Evolutionary conservation across 2,113 vertebrate genomes (phyloP), one percentile per base, ranked within the genome.

Genomic region (Trochalopteron elliotii): DNA sequence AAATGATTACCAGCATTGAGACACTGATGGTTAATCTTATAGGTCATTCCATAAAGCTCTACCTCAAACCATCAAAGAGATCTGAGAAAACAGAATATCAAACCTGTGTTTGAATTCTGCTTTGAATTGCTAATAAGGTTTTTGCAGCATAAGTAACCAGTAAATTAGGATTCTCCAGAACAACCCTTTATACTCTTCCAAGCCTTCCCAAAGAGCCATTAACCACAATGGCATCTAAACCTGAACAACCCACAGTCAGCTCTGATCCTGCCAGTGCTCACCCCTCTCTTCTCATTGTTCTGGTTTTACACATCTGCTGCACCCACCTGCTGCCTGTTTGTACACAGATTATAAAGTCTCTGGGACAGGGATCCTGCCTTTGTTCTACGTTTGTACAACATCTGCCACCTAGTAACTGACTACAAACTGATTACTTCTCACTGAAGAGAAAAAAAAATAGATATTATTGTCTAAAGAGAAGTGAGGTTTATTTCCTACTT

Each of bases 321-420:
- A 53, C 49, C 79, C 89, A 94, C 91, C 95, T 92, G 70, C 91
- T 83, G 57, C 49, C 49, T 86, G 53, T 65, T 96, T 80, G 87
- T 57, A 92, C n/a, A 76, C 25, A 91, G 77, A 93, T 91, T 87
- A 94, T 16, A 9, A 82, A 69, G 15, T 79, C 87, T 44, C 53
- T 64, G 40, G 69, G 61, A 91, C 56, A 79, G 67, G 27, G 65
- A 87, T 68, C 40, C 12, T 25, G 7, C 80, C 72, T 96, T 89
- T 82, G 33, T 79, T 82, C 64, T 82, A 3, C 25, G 60, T 75
- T 70, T 82, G 77, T 52, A 64, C 39, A 90, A 44, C 89, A 92
- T 84, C 87, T 95, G 91, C 60, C 60, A 89, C 27, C 83, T 61
- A 79, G 55, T 53, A 96, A 53, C 39, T 40, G n/a, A 67, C 76